Base-by-base conservation (phyloP, 2,888 invertebrate species). In the Cantharis flavilabris region DNA sequence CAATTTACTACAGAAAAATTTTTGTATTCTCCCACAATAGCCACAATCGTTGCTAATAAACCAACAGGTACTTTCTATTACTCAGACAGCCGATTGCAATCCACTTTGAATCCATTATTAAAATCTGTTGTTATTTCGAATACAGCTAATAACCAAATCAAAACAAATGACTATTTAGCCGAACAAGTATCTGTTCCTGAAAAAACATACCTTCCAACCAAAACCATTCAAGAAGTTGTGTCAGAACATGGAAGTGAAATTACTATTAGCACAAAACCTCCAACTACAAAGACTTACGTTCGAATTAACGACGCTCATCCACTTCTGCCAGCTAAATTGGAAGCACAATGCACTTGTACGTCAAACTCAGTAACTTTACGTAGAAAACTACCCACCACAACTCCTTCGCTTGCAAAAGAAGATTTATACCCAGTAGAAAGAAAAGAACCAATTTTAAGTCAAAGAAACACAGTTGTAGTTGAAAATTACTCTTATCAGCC, bases 301-400 rank as follows among this genome's bases (percentile, higher is more conserved):
- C 93, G 93, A 86, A 90, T 93, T 79, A 94, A 94, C 82, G 94
- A 94, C 81, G 91, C 93, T 81, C 94, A 94, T 86, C 94, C 94
- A 0, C 87, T 94, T 9, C 89, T 94, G 16, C 90, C 94, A 0
- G 91, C 92, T 63, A 94, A 94, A 88, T 88, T 94, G 11, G 93
- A 93, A 3, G 94, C 94, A 3, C 93, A 94, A 72, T 94, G 94
- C 81, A 94, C 93, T 73, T 94, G 94, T 84, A 90, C 90, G 80
- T 91, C 92, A 1, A 92, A 92, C 69, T 88, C 90, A 1, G 14
- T 70, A 14, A 71, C 64, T 7, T 82, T 92, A 49, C 89, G 90
- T 83, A 91, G 90, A 82, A 85, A 85, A 69, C 81, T 82, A 14
- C 80, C 20, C 13, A 18, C 18, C 9, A 20, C 26, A 10, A 9